phyloP scores from a whole-genome alignment of 2,113 vertebrate species.

The Oxygymnocypris stewartii region DNA sequence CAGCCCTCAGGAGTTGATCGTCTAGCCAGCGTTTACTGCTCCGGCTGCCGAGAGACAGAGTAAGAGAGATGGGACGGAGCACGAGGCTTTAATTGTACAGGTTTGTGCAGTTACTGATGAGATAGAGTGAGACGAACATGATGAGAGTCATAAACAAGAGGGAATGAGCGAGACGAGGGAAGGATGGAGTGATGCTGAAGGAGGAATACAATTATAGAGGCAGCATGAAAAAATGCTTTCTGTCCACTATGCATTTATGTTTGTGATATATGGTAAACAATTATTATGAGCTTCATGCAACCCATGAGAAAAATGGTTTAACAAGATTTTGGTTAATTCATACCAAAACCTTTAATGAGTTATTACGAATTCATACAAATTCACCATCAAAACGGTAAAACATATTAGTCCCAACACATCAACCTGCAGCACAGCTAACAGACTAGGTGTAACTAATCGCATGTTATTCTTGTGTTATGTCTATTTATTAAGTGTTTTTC shows the following conservation, averaged over 20 bases:
- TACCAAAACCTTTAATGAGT: too few relatives aligned
- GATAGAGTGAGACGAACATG: not conserved
- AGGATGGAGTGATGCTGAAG: not conserved
- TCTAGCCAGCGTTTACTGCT: constrained; percentile 56
- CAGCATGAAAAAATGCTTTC: not conserved
- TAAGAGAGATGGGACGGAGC: not conserved
- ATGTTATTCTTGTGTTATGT: constrained; percentile 2
- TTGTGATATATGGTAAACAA: too few relatives aligned
- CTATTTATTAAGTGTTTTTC: not conserved
- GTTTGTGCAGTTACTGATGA: not conserved
- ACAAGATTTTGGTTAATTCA: too few relatives aligned
- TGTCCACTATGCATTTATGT: too few relatives aligned
- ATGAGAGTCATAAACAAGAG: constrained; percentile 1
- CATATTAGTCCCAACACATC: not conserved
- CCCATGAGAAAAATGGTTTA: too few relatives aligned
- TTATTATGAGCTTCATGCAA: too few relatives aligned
- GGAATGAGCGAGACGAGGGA: not conserved
- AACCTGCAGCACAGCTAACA: not conserved
- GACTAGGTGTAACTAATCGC: not conserved
- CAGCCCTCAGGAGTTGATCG: constrained; percentile 48
- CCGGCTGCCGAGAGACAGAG: constrained; percentile 38
- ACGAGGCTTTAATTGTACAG: not conserved
- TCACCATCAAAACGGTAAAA: too few relatives aligned
- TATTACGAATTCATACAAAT: too few relatives aligned
- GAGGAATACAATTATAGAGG: not conserved